Conservation (phyloP, 1,140 invertebrate genomes). For the Steinernema khuongi region DNA sequence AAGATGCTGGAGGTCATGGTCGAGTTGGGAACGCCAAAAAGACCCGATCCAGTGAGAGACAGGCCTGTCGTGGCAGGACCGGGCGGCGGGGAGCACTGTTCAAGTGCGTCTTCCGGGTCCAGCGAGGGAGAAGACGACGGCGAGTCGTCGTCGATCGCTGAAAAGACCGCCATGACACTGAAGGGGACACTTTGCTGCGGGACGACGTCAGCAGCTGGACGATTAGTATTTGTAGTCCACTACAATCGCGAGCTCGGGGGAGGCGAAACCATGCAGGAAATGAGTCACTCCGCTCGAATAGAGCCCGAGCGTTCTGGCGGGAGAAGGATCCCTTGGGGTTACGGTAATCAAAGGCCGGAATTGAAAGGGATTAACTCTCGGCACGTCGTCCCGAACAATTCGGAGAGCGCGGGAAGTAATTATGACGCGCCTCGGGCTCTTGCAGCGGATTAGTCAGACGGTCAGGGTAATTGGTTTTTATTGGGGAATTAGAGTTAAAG, state of each 20-base stretch:
- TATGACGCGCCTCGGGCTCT: neutral
- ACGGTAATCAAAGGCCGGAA: neutral
- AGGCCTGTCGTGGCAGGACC: neutral
- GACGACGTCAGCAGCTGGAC: too few species aligned
- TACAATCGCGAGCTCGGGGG: too few species aligned
- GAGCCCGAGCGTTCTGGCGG: too few species aligned
- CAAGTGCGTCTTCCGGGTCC: neutral
- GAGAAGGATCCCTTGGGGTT: neutral
- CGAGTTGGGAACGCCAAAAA: neutral
- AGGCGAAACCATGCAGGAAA: too few species aligned
- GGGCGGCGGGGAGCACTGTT: neutral
- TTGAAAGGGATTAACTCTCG: neutral
- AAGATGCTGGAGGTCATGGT: slow-evolving; percentile 5
- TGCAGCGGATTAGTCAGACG: neutral
- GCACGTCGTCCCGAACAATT: neutral
- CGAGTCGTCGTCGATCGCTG: neutral
- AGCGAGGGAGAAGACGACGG: neutral
- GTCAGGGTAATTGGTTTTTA: neutral
- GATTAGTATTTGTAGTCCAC: neutral
- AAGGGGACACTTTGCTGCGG: too few species aligned
- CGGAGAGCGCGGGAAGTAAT: neutral
- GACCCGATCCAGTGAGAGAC: neutral
- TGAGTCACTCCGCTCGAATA: too few species aligned
- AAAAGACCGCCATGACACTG: too few species aligned
- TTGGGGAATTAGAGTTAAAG: neutral